phyloP scores from a whole-genome alignment of 1,140 invertebrate genomes.

The Bilobella aurantiaca region DNA sequence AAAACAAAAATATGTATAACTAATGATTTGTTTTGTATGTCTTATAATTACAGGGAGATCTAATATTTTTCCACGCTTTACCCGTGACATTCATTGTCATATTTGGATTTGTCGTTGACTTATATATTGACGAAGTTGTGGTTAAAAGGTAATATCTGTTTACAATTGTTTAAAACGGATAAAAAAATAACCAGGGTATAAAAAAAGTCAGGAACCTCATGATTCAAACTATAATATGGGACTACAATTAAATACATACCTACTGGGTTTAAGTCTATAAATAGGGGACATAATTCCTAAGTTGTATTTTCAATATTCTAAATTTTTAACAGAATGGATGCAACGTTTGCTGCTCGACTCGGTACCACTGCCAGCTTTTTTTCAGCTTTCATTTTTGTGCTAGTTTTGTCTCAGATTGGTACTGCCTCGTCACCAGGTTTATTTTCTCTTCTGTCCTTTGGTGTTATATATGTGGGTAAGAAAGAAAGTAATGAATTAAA shows the following conservation, averaged over 20 bases:
- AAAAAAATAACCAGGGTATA: too few species aligned
- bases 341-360: neutral
- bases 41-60: neutral
- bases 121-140: neutral
- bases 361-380: conserved; percentile 1
- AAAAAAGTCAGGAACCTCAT: too few species aligned
- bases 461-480: neutral
- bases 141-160: neutral
- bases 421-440: neutral
- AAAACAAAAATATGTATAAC: neutral
- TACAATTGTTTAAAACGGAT: too few species aligned
- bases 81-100: neutral
- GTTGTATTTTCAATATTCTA: too few species aligned
- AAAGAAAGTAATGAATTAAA: too few species aligned
- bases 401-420: neutral
- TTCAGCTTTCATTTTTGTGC: neutral
- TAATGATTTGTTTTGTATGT: neutral
- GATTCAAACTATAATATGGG: too few species aligned
- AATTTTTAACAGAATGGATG: neutral
- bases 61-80: neutral
- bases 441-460: neutral
- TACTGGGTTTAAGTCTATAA: too few species aligned
- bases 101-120: neutral
- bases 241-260: too few species aligned
- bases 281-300: too few species aligned